phyloP scores from a whole-genome alignment of 2,888 invertebrate species.

The Aspidiotus rigidus region DNA sequence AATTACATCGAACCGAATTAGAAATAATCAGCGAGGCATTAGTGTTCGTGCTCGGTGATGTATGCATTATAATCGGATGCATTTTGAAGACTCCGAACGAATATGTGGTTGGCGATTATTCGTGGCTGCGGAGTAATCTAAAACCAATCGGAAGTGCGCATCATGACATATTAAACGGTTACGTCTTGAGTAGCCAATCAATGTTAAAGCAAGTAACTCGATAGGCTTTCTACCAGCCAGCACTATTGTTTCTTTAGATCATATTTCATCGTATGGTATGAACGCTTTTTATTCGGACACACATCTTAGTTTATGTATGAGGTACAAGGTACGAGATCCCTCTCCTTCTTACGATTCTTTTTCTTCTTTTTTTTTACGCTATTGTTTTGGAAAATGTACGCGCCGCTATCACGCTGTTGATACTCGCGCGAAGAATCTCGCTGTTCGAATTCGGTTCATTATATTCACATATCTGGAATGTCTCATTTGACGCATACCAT shows the following conservation, averaged over 20 bases:
- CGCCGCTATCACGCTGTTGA: background rate
- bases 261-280: slow-evolving; percentile 25
- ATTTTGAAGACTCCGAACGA: slow-evolving; percentile 28
- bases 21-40: slow-evolving; percentile 14
- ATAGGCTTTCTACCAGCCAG: slow-evolving; percentile 30
- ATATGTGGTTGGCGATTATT: slow-evolving; percentile 27
- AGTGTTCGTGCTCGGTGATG: slow-evolving; percentile 26
- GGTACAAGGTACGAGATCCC: background rate
- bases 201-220: slow-evolving; percentile 32
- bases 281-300: slow-evolving; percentile 29
- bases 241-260: slow-evolving; percentile 28
- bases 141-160: slow-evolving; percentile 33
- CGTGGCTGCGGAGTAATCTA: slow-evolving; percentile 20
- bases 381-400: background rate
- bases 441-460: no score
- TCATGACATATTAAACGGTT: slow-evolving; percentile 31
- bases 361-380: background rate
- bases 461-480: no score
- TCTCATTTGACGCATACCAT: no score
- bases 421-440: no score
- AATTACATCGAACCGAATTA: slow-evolving; percentile 4
- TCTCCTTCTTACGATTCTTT: background rate
- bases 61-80: slow-evolving; percentile 27
- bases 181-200: slow-evolving; percentile 33
- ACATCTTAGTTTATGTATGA: slow-evolving; percentile 11